Evolutionary conservation across 2,797 vertebrate species (phyloP).

Genomic region (Carduelis carduelis): DNA sequence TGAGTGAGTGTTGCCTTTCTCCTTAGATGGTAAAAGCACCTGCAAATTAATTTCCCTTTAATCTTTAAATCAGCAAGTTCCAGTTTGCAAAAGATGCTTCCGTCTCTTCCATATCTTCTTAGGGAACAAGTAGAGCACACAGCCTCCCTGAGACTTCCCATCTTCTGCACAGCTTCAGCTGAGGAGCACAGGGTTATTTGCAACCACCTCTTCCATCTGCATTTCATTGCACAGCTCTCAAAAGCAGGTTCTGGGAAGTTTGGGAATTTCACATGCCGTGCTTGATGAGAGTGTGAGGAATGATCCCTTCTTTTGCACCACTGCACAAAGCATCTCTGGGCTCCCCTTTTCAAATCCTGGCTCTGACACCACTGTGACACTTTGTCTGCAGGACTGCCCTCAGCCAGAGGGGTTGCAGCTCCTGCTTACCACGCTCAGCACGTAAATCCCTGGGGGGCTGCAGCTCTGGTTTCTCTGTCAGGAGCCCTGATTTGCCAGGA

Average conservation of each 20-base stretch:
- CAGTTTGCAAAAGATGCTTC: background rate
- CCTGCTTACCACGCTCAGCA: background rate
- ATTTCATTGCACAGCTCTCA: background rate
- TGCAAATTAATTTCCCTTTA: background rate
- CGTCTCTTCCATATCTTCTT: background rate
- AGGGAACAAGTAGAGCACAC: background rate
- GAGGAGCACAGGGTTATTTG: background rate
- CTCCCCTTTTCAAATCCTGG: background rate
- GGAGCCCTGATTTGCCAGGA: background rate
- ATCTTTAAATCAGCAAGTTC: background rate
- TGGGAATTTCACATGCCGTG: background rate
- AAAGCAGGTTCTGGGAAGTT: background rate
- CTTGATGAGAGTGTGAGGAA: background rate
- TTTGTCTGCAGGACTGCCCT: background rate
- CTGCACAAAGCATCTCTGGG: background rate
- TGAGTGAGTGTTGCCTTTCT: background rate
- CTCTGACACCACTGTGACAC: accelerated
- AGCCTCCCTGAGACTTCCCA: background rate
- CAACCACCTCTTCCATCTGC: background rate
- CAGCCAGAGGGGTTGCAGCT: background rate
- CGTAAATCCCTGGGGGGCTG: background rate
- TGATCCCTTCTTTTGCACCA: background rate
- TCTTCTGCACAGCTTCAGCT: background rate
- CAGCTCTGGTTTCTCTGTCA: background rate
- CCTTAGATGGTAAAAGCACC: background rate